Conservation (phyloP, 2,797 vertebrate species). For the Melanotaenia maccullochi region DNA sequence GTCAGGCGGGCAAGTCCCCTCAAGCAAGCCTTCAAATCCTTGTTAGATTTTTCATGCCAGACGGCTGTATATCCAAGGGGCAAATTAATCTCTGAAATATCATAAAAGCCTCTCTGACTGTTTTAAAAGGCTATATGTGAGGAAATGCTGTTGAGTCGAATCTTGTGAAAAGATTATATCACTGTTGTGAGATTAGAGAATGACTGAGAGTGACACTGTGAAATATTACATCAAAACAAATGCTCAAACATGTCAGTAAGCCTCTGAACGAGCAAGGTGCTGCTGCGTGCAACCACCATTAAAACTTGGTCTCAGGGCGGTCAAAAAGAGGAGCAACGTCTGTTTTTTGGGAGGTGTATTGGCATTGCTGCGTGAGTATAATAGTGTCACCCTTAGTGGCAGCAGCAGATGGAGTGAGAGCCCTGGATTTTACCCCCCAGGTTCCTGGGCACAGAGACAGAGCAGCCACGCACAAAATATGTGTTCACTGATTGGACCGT, state of each 20-base stretch:
- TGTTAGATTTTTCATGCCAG: constrained; percentile 63
- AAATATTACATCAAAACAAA: constrained; percentile 4
- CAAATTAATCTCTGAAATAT: constrained; percentile 61
- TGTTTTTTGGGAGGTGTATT: constrained; percentile 28
- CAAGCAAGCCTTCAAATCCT: constrained; percentile 56
- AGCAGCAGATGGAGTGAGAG: constrained; percentile 74
- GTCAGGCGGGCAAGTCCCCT: constrained; percentile 50
- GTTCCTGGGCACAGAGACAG: constrained; percentile 51
- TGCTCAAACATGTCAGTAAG: constrained; percentile 1
- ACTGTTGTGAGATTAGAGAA: constrained; percentile 24
- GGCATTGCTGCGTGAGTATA: constrained; percentile 36
- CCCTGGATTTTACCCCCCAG: constrained; percentile 41
- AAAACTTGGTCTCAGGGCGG: constrained; percentile 21
- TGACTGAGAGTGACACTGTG: constrained; percentile 14
- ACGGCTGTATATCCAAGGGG: constrained; percentile 43
- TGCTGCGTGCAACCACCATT: constrained; percentile 33
- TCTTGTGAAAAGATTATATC: constrained; percentile 28
- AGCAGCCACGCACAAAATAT: constrained; percentile 69
- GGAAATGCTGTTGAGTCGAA: constrained; percentile 40
- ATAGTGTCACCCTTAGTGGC: constrained; percentile 54
- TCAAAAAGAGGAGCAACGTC: constrained; percentile 13
- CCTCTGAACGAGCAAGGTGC: constrained; percentile 9
- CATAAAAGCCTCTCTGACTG: constrained; percentile 56
- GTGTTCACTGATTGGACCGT: constrained; percentile 56
- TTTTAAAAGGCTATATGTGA: constrained; percentile 36